phyloP scores from a whole-genome alignment of 2,797 vertebrate genomes.

The Balearica regulorum region DNA sequence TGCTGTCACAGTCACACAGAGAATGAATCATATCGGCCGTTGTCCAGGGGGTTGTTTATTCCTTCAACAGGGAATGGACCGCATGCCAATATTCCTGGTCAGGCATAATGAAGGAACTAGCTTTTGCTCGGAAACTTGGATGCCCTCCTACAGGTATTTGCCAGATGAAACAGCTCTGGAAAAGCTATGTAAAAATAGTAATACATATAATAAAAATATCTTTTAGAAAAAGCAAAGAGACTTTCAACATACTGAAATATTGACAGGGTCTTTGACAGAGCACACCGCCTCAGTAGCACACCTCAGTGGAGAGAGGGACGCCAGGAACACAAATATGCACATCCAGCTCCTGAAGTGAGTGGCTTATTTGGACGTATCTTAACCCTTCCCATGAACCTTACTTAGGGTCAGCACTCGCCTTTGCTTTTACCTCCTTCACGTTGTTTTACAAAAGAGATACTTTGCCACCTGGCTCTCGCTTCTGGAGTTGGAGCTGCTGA shows the following conservation, averaged over 20 bases:
- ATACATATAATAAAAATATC: not conserved
- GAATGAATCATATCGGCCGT: slow-evolving; percentile 9
- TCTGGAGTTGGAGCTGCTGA: not conserved
- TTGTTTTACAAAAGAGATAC: not conserved
- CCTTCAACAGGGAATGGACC: not conserved
- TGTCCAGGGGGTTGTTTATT: slow-evolving; percentile 39
- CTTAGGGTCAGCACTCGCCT: not conserved
- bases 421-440: not conserved
- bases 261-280: not conserved
- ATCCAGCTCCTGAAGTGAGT: not conserved
- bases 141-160: not conserved
- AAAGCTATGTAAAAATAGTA: not conserved
- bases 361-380: not conserved
- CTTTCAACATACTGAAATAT: not conserved
- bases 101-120: not conserved
- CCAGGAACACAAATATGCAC: not conserved
- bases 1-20: not conserved
- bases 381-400: not conserved
- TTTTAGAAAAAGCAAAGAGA: not conserved
- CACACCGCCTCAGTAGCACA: not conserved
- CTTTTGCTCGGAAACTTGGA: not conserved
- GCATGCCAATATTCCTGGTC: slow-evolving; percentile 20
- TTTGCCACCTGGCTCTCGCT: not conserved
- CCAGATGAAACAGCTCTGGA: not conserved
- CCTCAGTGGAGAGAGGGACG: not conserved